Conservation (phyloP, 2,797 vertebrate genomes). For the Rhinella marina region DNA sequence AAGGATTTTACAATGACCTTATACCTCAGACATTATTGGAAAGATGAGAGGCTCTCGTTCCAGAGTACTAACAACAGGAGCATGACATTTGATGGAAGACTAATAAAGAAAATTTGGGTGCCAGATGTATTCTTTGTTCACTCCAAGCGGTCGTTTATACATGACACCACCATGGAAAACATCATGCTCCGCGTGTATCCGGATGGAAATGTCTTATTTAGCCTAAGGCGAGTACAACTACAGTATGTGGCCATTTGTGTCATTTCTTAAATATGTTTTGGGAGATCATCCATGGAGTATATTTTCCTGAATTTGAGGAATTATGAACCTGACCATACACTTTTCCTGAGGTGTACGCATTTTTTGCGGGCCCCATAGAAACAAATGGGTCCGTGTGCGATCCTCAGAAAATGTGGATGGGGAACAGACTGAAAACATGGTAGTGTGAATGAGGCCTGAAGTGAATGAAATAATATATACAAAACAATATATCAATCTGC, state of each 20-base stretch:
- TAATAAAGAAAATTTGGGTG: constrained; percentile 93
- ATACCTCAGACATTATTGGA: constrained; percentile 94
- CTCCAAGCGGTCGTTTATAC: constrained; percentile 92
- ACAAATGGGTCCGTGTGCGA: too few species aligned
- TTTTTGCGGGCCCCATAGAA: too few species aligned
- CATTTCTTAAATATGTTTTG: not conserved
- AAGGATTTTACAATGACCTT: constrained; percentile 96
- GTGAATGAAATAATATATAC: too few species aligned
- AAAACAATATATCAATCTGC: too few species aligned
- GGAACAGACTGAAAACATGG: too few species aligned
- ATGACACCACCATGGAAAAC: constrained; percentile 91
- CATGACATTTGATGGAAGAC: constrained; percentile 87
- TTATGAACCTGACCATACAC: not conserved
- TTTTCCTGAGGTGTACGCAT: too few species aligned
- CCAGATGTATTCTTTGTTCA: constrained; percentile 95
- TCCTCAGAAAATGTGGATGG: too few species aligned
- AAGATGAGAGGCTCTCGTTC: constrained; percentile 91
- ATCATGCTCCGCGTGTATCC: constrained; percentile 88
- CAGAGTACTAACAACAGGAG: constrained; percentile 90
- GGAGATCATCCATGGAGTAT: not conserved
- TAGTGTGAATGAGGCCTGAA: too few species aligned
- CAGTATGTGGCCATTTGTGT: not conserved
- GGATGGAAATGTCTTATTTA: constrained; percentile 89
- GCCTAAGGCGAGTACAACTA: constrained; percentile 79
- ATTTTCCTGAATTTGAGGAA: not conserved